Base-by-base conservation (phyloP, 2,113 vertebrate genomes). In the Buteo buteo region DNA sequence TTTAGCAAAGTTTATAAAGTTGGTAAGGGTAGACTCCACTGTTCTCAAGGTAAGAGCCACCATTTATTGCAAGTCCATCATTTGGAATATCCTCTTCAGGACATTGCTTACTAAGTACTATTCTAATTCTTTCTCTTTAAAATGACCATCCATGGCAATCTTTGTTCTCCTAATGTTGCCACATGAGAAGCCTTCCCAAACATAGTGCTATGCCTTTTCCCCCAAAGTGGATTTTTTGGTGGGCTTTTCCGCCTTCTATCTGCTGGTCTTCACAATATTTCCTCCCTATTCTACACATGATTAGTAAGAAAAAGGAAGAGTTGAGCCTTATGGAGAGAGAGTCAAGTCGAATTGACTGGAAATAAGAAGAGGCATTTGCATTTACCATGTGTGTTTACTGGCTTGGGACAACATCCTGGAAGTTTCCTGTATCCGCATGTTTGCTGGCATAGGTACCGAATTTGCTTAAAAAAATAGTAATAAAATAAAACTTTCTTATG, bases 341-440 rank as follows among this genome's bases (percentile, higher is more conserved):
- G 16, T 59, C 28, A 26, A 15, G 19, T 42, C 74, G 29, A 72
- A 76, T 12, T 40, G 59, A 34, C 67, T 84, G 72, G 24, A 81
- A 83, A 36, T 31, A 55, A 82, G 40, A 70, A 58, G 26, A 57
- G 34, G 7, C 2, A 21, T 96, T 89, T 77, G 38, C 28, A 36
- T 81, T 65, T 81, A 14, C 26, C 24, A 0, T 57, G 15, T 73
- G 10, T 86, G 8, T 66, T 94, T 84, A 50, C 42, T 89, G 28
- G 19, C 69, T 87, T 82, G 55, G 29, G 45, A 78, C 13, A 16
- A 82, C 50, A 86, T 82, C 69, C 70, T 89, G 57, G 42, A 79
- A 74, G 29, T 45, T 74, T 62, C 50, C 50, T 1, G 2, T 71
- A 70, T 80, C 58, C 0, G 0, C 31, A 2, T 22, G 12, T 70